Base-by-base conservation (phyloP, 2,113 vertebrate genomes). In the Ploceus nigricollis region DNA sequence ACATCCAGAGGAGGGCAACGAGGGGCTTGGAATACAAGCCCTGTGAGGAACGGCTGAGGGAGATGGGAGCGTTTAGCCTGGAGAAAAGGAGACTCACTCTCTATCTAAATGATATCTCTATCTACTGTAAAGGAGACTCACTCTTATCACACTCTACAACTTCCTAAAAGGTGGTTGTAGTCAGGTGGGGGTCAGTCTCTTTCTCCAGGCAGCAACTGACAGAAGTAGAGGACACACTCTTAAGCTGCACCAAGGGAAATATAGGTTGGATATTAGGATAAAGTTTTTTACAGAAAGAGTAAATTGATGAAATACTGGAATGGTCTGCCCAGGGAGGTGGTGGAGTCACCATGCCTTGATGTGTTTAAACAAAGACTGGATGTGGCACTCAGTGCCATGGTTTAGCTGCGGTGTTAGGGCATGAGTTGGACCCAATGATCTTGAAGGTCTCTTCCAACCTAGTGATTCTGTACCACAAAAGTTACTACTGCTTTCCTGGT, bases 1-100 rank as follows among this genome's bases (percentile, higher is more conserved):
- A 0, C 0, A 0, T 37, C 20, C 54, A 58, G 40, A 45, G 14
- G 14, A 45, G 25, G 30, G 40, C 53, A 73, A 28, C 6, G 0
- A 58, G 14, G 19, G 19, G 33, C 19, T 35, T 4, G 71, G 42
- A 58, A 30, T 25, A 58, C 15, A 58, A 75, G 1, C 11, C 42
- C 54, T 58, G 20, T 45, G 42, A 58, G 42, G 42, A 58, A 30
- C 0, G 1, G 1, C 27, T 75, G 54, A 31, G 44, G 27, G 72
- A 60, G n/a, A 42, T 48, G 44, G 11, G 42, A 5, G 0, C 11
- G n/a, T 31, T 37, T 4, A 76, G 72, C n/a, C 25, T 39, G 27
- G 20, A 31, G 20, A 60, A 37, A 24, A 47, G 42, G n/a, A 47
- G 42, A 60, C 20, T 70, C 20, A 13, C 20, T 22, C 53, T 56